phyloP scores from a whole-genome alignment of 2,113 vertebrate species.

The Odontophorus gujanensis region DNA sequence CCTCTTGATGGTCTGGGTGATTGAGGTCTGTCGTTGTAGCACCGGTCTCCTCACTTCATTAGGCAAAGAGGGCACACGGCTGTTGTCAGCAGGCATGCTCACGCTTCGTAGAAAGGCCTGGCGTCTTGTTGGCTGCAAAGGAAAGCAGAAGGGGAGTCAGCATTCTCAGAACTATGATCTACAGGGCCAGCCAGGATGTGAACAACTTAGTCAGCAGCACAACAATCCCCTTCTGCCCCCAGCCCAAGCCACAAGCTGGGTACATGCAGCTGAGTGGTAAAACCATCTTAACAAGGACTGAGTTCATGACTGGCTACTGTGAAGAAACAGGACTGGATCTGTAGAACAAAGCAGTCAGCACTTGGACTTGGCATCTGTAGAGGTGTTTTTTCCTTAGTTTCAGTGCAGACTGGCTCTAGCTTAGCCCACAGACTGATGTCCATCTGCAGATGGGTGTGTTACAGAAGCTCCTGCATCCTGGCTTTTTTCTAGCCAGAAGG shows the following conservation, averaged over 20 bases:
- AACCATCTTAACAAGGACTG: neutral
- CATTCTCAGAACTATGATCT: neutral
- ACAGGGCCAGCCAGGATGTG: neutral
- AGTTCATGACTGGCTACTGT: neutral
- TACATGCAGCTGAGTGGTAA: neutral
- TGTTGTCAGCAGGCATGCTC: constrained; percentile 93
- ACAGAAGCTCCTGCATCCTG: neutral
- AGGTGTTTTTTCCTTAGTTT: neutral
- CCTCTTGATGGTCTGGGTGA: constrained; percentile 99
- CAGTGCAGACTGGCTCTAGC: neutral
- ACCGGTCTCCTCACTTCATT: constrained; percentile 80
- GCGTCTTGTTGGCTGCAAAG: constrained; percentile 83
- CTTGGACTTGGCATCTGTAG: accelerated
- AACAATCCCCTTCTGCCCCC: accelerated
- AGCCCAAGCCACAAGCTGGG: neutral
- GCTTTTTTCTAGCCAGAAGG: neutral
- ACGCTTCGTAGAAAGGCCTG: constrained; percentile 91
- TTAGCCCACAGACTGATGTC: neutral
- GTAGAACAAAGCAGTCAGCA: neutral
- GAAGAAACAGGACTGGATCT: neutral
- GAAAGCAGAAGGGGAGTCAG: neutral
- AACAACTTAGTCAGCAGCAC: neutral
- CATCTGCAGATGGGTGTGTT: neutral
- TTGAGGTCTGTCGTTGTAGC: constrained; percentile 93
- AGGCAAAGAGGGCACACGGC: constrained; percentile 83